Conservation (phyloP, 2,888 invertebrate species). For the Mesochorus sp. region DNA sequence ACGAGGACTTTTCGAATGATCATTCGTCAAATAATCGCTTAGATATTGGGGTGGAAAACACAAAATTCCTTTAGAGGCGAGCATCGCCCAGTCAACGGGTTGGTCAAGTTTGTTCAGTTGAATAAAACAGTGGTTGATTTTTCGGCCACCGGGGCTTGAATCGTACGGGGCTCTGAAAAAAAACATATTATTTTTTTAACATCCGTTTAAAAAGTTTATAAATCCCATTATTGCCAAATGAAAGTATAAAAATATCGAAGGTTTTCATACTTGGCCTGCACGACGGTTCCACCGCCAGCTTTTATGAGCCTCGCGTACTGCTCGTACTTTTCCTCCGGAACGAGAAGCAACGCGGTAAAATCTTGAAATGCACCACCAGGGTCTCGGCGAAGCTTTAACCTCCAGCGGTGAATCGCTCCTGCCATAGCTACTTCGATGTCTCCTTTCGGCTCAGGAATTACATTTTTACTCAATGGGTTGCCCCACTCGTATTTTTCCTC, state of each 20-base stretch:
- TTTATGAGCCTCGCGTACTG: slow-evolving; percentile 88
- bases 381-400: slow-evolving; percentile 83
- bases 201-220: too few relatives aligned
- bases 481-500: slow-evolving; percentile 95
- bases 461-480: slow-evolving; percentile 85
- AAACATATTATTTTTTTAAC: not conserved
- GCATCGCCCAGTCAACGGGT: slow-evolving; percentile 84
- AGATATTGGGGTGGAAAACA: slow-evolving; percentile 87
- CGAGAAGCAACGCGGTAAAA: slow-evolving; percentile 84
- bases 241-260: slow-evolving; percentile 58
- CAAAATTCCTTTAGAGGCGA: slow-evolving; percentile 84
- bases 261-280: slow-evolving; percentile 85
- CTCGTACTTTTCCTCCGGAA: slow-evolving; percentile 84
- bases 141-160: slow-evolving; percentile 73
- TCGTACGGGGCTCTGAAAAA: slow-evolving; percentile 78
- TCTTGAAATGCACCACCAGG: slow-evolving; percentile 82
- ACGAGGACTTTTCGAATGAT: slow-evolving; percentile 71
- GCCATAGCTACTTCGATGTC: slow-evolving; percentile 83
- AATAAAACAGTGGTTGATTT: slow-evolving; percentile 88
- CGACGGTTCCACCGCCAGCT: slow-evolving; percentile 90
- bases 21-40: slow-evolving; percentile 83
- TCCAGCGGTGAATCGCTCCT: slow-evolving; percentile 88
- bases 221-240: not conserved
- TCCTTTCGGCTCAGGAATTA: slow-evolving; percentile 81
- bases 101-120: slow-evolving; percentile 84